Evolutionary conservation across 2,113 vertebrate species (phyloP).

Genomic region (Coracopsis vasa): DNA sequence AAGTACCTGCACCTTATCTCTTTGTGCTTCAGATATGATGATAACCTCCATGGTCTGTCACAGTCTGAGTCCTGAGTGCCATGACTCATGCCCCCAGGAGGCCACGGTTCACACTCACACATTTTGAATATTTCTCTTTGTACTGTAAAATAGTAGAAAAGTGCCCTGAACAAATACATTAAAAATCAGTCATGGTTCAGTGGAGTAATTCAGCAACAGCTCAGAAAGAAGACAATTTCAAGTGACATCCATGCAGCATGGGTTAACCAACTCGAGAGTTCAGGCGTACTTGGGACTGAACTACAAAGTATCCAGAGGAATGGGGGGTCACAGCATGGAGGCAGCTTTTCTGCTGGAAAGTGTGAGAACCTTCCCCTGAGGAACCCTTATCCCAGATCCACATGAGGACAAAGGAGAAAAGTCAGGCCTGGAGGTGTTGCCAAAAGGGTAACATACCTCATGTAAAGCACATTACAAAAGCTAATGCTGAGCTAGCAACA

Average conservation of each 20-base stretch:
- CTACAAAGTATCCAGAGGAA: background rate
- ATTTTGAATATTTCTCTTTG: background rate
- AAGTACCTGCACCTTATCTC: background rate
- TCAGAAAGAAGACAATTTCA: background rate
- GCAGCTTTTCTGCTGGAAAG: background rate
- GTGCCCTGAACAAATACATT: background rate
- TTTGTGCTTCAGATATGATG: background rate
- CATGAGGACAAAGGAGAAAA: slow-evolving; percentile 42
- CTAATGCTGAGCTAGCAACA: slow-evolving; percentile 59
- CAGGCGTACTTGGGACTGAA: background rate
- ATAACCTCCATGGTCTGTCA: background rate
- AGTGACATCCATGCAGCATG: background rate
- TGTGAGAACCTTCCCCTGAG: slow-evolving; percentile 8
- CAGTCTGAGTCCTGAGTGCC: background rate
- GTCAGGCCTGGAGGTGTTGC: slow-evolving; percentile 11
- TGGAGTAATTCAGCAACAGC: background rate
- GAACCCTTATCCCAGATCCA: slow-evolving; percentile 8
- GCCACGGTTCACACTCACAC: background rate
- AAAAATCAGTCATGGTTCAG: background rate
- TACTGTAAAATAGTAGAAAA: background rate
- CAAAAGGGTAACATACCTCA: slow-evolving; percentile 37
- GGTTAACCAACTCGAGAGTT: background rate
- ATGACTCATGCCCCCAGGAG: background rate
- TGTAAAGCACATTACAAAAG: slow-evolving; percentile 27
- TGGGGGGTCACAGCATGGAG: background rate